Evolutionary conservation across 2,888 invertebrate species (phyloP).

Genomic region (Gryllus longicercus): DNA sequence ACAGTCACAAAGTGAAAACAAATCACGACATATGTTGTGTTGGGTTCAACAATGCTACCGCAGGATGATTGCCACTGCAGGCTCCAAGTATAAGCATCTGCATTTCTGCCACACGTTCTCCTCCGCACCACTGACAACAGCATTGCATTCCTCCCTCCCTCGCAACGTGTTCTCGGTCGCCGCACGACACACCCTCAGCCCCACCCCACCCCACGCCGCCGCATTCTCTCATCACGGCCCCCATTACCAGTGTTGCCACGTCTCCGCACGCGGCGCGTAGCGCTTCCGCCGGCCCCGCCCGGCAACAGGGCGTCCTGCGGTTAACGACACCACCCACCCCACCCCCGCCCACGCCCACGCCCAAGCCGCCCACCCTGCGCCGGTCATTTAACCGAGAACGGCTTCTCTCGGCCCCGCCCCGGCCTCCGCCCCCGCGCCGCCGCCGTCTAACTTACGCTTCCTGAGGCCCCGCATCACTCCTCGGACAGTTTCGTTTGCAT

Average conservation of each 20-base stretch:
- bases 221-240: no score
- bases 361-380: neutral
- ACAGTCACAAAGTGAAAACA: no score
- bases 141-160: neutral
- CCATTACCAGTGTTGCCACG: no score
- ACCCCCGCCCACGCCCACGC: neutral
- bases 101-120: no score
- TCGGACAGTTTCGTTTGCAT: neutral
- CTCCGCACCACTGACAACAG: neutral
- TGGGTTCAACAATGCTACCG: no score
- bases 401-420: neutral
- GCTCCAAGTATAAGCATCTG: no score
- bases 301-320: neutral
- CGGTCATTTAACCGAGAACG: conserved; percentile 17
- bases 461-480: neutral
- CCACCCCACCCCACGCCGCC: neutral
- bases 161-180: neutral
- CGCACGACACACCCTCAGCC: neutral
- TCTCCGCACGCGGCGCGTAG: no score
- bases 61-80: no score
- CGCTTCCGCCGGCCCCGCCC: neutral
- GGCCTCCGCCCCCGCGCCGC: neutral
- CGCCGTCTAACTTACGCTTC: neutral
- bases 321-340: neutral
- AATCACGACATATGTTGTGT: no score